Conservation (phyloP, 2,888 invertebrate genomes). For the Latrodectus elegans region DNA sequence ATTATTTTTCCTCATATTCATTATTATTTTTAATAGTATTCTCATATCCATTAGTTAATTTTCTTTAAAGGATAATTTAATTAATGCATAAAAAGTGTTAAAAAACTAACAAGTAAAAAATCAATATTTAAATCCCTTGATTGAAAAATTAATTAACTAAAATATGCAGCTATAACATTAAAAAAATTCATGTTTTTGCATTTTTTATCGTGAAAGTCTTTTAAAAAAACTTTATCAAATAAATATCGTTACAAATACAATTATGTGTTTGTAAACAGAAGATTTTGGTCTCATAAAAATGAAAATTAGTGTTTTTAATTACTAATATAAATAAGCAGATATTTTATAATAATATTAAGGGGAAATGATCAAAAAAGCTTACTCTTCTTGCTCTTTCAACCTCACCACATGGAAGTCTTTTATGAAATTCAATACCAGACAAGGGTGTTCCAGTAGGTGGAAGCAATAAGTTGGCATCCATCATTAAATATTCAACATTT, state of each 20-base stretch:
- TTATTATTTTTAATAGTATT: too few species aligned
- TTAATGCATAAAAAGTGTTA: too few species aligned
- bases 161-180: too few species aligned
- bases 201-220: too few species aligned
- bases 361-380: conserved; percentile 59
- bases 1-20: too few species aligned
- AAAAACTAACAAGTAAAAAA: too few species aligned
- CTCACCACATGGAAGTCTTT: conserved; percentile 96
- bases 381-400: conserved; percentile 80
- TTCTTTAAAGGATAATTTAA: too few species aligned
- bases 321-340: not conserved
- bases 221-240: too few species aligned
- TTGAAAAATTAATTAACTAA: too few species aligned
- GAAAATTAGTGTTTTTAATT: not conserved
- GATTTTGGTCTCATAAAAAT: not conserved
- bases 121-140: too few species aligned
- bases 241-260: not conserved
- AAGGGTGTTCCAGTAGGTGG: conserved; percentile 94
- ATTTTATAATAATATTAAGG: not conserved
- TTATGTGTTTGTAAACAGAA: not conserved
- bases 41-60: too few species aligned
- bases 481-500: conserved; percentile 95
- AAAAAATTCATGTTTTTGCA: too few species aligned
- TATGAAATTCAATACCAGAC: conserved; percentile 94
- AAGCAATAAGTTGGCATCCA: conserved; percentile 95